Conservation (phyloP, 2,797 vertebrate genomes). For the Pelobates cultripes region DNA sequence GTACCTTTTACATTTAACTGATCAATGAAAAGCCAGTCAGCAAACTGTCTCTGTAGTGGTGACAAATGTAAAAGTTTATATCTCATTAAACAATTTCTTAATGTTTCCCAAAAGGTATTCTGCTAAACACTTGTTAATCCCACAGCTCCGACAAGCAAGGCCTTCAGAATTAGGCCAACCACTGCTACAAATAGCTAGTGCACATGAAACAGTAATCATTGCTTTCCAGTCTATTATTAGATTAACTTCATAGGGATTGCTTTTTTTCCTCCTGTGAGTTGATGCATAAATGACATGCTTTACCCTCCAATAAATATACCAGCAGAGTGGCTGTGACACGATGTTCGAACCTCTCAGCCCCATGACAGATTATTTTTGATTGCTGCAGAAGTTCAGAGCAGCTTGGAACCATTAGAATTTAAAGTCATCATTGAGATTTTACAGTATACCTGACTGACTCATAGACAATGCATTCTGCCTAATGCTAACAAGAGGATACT, state of each 20-base stretch:
- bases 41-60: slow-evolving; percentile 53
- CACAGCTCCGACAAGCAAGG: slow-evolving; percentile 65
- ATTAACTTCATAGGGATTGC: slow-evolving; percentile 76
- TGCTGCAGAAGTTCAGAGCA: slow-evolving; percentile 68
- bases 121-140: slow-evolving; percentile 69
- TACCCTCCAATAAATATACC: slow-evolving; percentile 77
- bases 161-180: slow-evolving; percentile 71
- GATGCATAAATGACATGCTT: slow-evolving; percentile 78
- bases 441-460: slow-evolving; percentile 57
- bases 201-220: slow-evolving; percentile 74
- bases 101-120: slow-evolving; percentile 65
- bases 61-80: slow-evolving; percentile 63
- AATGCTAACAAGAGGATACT: not conserved
- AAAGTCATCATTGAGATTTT: slow-evolving; percentile 70
- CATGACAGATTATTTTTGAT: slow-evolving; percentile 74
- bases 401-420: slow-evolving; percentile 71
- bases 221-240: slow-evolving; percentile 77
- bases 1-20: slow-evolving; percentile 56
- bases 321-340: slow-evolving; percentile 70
- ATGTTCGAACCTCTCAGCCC: slow-evolving; percentile 69
- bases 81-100: slow-evolving; percentile 67
- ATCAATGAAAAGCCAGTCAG: slow-evolving; percentile 51
- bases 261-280: slow-evolving; percentile 73
- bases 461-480: not conserved
- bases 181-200: slow-evolving; percentile 67